Base-by-base conservation (phyloP, 1,140 invertebrate genomes). In the Cylas formicarius region DNA sequence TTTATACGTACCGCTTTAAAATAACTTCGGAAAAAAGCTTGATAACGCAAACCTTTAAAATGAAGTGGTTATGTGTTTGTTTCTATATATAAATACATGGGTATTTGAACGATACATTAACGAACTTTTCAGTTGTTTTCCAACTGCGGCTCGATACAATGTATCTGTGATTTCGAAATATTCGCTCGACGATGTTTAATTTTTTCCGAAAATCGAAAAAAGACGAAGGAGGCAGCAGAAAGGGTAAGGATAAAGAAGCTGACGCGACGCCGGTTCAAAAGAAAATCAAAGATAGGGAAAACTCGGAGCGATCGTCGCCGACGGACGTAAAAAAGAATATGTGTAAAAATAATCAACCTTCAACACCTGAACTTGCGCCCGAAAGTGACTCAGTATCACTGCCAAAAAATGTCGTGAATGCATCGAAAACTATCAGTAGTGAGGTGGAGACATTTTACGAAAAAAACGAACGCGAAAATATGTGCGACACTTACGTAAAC, bases 191-290 rank as follows among this genome's bases (percentile, higher is more conserved):
- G 26, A 63, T 63, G 61, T 63, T 63, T 46, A 59, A 45, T 37
- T 63, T 63, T 42, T 63, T 63, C 40, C 48, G 46, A 27, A 56
- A 54, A 18, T 51, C 58, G 8, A 60, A 55, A 36, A 61, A 57
- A 42, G 60, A 62, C n/a, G 18, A 45, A 6, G 52, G 56, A 22
- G 45, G 35, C 7, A 48, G 18, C 24, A 24, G 17, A 40, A 34
- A 35, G 35, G 31, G 43, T 40, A 28, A 45, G 28, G 36, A 26
- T n/a, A n/a, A n/a, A 35, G n/a, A n/a, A n/a, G n/a, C n/a, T n/a
- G n/a, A n/a, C n/a, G n/a, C n/a, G n/a, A n/a, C n/a, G n/a, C n/a
- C n/a, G n/a, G n/a, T n/a, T n/a, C n/a, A n/a, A 22, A 35, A 23
- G 32, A 47, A 23, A 26, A 33, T 18, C 18, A 48, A 27, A 24